Conservation (phyloP, 2,888 invertebrate genomes). For the Sinotaia quadrata region DNA sequence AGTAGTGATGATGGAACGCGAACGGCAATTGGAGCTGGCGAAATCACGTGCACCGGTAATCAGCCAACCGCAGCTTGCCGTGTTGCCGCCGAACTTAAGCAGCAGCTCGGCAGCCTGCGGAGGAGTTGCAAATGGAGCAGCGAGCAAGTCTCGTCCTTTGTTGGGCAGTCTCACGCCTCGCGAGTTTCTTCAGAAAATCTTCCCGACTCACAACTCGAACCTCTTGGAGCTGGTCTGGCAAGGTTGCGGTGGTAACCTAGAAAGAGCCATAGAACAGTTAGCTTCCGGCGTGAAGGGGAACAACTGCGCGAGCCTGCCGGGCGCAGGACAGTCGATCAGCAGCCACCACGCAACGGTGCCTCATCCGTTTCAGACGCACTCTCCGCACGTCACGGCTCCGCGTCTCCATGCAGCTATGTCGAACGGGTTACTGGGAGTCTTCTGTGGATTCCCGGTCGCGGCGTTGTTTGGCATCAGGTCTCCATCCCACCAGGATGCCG, state of each 20-base stretch:
- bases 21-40: conserved; percentile 50
- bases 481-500: background rate
- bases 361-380: background rate
- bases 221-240: conserved; percentile 62
- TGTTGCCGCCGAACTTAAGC: background rate
- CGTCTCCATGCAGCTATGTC: background rate
- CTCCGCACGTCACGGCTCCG: background rate
- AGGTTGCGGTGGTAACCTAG: conserved; percentile 59
- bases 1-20: conserved; percentile 68
- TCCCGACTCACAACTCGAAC: conserved; percentile 57
- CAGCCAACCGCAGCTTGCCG: conserved; percentile 13
- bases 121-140: background rate
- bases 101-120: background rate
- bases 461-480: background rate
- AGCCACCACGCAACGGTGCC: too few species aligned
- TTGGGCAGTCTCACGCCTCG: conserved; percentile 43
- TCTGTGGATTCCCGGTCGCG: background rate
- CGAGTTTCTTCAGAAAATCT: conserved; percentile 56
- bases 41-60: conserved; percentile 18
- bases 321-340: too few species aligned
- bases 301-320: background rate
- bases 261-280: conserved; percentile 56
- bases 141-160: conserved; percentile 21
- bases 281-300: conserved; percentile 36
- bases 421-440: background rate